Conservation (phyloP, 2,888 invertebrate species). For the Luperina testacea region DNA sequence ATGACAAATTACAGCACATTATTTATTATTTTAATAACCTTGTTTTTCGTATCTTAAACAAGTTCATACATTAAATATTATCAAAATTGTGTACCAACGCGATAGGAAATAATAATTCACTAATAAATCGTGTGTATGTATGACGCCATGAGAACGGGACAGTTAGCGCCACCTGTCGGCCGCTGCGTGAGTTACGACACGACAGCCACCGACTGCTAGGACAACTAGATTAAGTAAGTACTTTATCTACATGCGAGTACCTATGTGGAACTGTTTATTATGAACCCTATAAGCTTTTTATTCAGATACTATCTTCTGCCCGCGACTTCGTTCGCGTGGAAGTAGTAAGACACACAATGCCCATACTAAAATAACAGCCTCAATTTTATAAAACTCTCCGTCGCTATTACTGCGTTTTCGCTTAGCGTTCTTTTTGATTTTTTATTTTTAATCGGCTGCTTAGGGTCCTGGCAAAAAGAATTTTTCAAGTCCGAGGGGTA, state of each 20-base stretch:
- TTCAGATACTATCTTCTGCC: too few relatives aligned
- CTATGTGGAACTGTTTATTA: slow-evolving; percentile 23
- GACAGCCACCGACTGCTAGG: slow-evolving; percentile 25
- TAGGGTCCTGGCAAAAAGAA: too few relatives aligned
- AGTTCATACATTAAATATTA: not conserved
- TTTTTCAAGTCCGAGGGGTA: too few relatives aligned
- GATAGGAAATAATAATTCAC: slow-evolving; percentile 46
- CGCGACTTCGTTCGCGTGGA: too few relatives aligned
- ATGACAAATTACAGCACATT: not conserved
- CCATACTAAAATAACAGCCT: too few relatives aligned
- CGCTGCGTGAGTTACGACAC: slow-evolving; percentile 42
- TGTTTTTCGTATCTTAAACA: not conserved
- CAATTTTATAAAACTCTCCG: too few relatives aligned
- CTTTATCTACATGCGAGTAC: slow-evolving; percentile 26
- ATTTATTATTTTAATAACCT: slow-evolving; percentile 8
- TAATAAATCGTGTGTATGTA: slow-evolving; percentile 28
- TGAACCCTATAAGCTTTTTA: not conserved
- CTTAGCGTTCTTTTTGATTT: too few relatives aligned
- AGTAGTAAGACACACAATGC: too few relatives aligned
- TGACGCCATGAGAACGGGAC: slow-evolving; percentile 45
- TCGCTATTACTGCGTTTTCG: too few relatives aligned
- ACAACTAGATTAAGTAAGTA: slow-evolving; percentile 44
- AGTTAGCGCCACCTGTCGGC: slow-evolving; percentile 52
- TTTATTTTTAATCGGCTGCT: too few relatives aligned
- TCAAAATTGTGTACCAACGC: slow-evolving; percentile 21